A percentile compares a stretch with the other conserved stretches of the same genome.
These are phyloP conservation scores for Leptopilina syphax DNA, from an alignment of 2,888 invertebrate genomes.

Conservation along the genomic window DNA sequence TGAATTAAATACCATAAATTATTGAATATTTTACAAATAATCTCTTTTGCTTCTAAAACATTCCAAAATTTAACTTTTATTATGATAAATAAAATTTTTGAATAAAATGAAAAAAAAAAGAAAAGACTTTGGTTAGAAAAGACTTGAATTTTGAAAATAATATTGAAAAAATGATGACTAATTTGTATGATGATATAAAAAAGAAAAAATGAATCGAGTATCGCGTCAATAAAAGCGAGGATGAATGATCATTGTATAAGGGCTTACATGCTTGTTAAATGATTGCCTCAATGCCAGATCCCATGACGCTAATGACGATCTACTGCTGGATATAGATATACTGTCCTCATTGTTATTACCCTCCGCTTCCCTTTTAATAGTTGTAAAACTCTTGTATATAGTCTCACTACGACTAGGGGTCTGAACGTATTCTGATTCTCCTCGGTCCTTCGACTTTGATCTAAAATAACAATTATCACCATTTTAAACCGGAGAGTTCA, in stretches of 20 bases:
- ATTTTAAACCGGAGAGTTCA: not conserved
- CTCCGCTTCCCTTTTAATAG: conserved; percentile 74
- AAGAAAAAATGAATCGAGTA: conserved; percentile 11
- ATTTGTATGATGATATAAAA: not conserved
- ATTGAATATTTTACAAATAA: no score
- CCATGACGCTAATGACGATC: conserved; percentile 81
- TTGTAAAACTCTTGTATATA: conserved; percentile 75
- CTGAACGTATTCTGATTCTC: conserved; percentile 77
- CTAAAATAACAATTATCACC: conserved; percentile 57
- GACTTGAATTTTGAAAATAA: not conserved
- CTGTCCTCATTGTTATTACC: conserved; percentile 76
- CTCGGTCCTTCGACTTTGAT: conserved; percentile 78
- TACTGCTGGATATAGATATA: conserved; percentile 80
- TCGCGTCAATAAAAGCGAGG: conserved; percentile 33
- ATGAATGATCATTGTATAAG: conserved; percentile 30
- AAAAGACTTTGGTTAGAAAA: no score
- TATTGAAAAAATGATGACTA: not conserved
- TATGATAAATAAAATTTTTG: not conserved
- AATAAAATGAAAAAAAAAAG: not conserved
- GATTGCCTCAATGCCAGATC: conserved; percentile 79
- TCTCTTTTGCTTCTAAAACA: no score
- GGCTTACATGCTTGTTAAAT: conserved; percentile 77
- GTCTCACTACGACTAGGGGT: conserved; percentile 73
- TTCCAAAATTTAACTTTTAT: no score
- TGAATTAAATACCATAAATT: no score